Conservation (phyloP, 2,113 vertebrate genomes). For the Platichthys stellatus region DNA sequence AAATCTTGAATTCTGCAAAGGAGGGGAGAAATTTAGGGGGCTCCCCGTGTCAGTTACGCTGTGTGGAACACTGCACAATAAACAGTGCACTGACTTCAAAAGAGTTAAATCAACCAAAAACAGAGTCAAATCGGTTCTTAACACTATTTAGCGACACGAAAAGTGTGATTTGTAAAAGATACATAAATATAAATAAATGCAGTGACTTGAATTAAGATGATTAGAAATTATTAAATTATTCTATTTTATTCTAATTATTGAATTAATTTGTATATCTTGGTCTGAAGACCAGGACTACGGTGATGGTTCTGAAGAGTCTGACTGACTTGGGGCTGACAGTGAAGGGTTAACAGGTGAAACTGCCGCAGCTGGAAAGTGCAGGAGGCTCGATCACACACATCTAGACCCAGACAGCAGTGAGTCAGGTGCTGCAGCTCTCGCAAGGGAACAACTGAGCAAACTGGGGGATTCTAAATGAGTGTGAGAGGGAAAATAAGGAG, state of each 20-base stretch:
- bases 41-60: slow-evolving; percentile 65
- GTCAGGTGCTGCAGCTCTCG: slow-evolving; percentile 56
- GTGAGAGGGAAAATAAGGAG: slow-evolving; percentile 52
- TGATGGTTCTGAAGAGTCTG: neutral
- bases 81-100: neutral
- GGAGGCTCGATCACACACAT: slow-evolving; percentile 46
- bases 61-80: slow-evolving; percentile 12
- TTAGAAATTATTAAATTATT: no score
- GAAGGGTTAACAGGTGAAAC: slow-evolving; percentile 70
- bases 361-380: slow-evolving; percentile 71
- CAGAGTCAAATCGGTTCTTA: slow-evolving; percentile 1
- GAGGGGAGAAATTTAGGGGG: slow-evolving; percentile 77
- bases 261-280: neutral
- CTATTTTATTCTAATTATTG: neutral
- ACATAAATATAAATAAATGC: no score
- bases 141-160: neutral
- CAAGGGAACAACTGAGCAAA: slow-evolving; percentile 69
- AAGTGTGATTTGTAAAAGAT: neutral
- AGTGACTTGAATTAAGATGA: no score
- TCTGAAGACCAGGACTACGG: neutral
- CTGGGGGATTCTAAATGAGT: slow-evolving; percentile 55
- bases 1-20: slow-evolving; percentile 61
- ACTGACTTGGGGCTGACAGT: slow-evolving; percentile 33
- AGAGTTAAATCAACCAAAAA: slow-evolving; percentile 27
- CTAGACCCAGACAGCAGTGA: slow-evolving; percentile 65